Evolutionary conservation across 2,888 invertebrate species (phyloP).

Genomic region (Thera obeliscata): DNA sequence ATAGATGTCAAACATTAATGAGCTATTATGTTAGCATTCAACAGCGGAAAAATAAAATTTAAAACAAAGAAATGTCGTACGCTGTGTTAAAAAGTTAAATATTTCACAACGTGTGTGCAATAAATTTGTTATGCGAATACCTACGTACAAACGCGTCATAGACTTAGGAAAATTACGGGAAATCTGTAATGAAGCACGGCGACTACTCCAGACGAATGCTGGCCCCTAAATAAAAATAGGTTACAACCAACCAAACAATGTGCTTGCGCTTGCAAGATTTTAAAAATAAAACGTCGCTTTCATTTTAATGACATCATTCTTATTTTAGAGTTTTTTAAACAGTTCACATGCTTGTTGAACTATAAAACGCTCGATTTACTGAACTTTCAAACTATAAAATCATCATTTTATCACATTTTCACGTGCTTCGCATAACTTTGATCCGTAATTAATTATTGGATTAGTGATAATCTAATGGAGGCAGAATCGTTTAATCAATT

Average conservation of each 20-base stretch:
- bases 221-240: conserved; percentile 69
- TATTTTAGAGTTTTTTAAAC: conserved; percentile 11
- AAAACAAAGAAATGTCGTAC: conserved; percentile 32
- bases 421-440: not conserved
- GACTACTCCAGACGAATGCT: conserved; percentile 54
- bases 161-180: conserved; percentile 62
- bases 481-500: not conserved
- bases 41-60: conserved; percentile 29
- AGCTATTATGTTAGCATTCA: conserved; percentile 20
- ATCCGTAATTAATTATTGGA: not conserved
- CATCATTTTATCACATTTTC: not conserved
- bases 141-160: conserved; percentile 53
- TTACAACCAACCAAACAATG: conserved; percentile 74
- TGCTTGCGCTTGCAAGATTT: conserved; percentile 36
- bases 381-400: not conserved
- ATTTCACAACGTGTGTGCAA: conserved; percentile 46
- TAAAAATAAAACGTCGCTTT: conserved; percentile 48
- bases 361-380: not conserved
- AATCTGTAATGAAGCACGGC: conserved; percentile 64
- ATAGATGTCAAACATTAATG: conserved; percentile 24
- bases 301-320: conserved; percentile 26
- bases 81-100: conserved; percentile 31
- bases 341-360: conserved; percentile 16
- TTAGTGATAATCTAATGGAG: not conserved
- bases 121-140: conserved; percentile 45